phyloP scores from a whole-genome alignment of 2,113 vertebrate genomes.

The Trachemys scripta region DNA sequence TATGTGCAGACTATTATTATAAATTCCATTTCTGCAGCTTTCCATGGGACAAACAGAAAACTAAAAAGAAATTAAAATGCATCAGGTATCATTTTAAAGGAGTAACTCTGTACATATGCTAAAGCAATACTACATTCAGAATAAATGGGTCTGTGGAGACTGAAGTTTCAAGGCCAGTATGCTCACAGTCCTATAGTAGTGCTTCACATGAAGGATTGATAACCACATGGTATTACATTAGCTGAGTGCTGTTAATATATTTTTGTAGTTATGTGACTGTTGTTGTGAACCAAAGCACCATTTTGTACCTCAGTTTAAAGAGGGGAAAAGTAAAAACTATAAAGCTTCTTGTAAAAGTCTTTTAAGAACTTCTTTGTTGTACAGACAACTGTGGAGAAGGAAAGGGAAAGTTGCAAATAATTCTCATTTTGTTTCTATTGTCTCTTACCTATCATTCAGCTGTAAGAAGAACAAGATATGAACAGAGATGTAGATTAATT shows the following conservation, averaged over 20 bases:
- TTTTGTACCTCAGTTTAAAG: slow-evolving; percentile 17
- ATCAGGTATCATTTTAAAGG: slow-evolving; percentile 4
- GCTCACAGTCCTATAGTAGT: not conserved
- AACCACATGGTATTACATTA: not conserved
- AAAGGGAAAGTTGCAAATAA: not conserved
- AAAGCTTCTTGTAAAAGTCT: not conserved
- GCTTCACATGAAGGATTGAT: not conserved
- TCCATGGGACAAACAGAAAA: not conserved
- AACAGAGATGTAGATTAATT: slow-evolving; percentile 1
- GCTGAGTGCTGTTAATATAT: slow-evolving; percentile 17
- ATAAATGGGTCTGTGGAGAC: slow-evolving; percentile 18
- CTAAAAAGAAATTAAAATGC: slow-evolving; percentile 20
- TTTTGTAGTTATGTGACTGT: not conserved
- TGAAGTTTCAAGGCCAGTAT: not conserved
- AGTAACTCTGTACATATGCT: not conserved
- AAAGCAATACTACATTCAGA: not conserved
- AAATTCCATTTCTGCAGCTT: not conserved
- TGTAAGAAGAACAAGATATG: not conserved
- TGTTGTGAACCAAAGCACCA: not conserved
- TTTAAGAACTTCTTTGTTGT: not conserved
- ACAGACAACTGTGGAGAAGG: not conserved
- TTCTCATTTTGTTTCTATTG: slow-evolving; percentile 24
- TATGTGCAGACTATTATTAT: not conserved
- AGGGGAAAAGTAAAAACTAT: not conserved
- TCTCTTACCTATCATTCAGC: not conserved